Evolutionary conservation across 2,113 vertebrate genomes (phyloP).

Genomic region (Ptyas mucosa): DNA sequence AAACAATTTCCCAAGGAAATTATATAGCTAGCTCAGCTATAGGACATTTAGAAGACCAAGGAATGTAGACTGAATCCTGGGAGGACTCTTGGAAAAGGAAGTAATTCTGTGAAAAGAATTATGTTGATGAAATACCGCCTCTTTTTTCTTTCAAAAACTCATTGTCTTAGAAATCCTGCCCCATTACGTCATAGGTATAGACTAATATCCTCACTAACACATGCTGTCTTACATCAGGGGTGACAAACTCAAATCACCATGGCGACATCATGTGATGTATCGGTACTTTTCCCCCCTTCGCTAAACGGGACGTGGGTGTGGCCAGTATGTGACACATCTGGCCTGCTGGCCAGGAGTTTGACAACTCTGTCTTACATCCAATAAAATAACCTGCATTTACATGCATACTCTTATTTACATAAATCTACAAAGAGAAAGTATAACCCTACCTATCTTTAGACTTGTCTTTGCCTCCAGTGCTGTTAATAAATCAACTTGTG

Average conservation of each 20-base stretch:
- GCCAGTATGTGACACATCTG: too few species aligned
- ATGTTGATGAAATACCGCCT: background rate
- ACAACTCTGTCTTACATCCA: background rate
- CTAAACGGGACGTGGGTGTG: too few species aligned
- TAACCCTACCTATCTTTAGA: background rate
- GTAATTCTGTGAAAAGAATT: background rate
- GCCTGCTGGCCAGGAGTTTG: too few species aligned
- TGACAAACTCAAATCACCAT: too few species aligned
- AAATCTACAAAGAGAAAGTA: background rate
- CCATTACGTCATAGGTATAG: background rate
- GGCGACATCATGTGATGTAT: too few species aligned
- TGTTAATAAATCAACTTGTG: background rate
- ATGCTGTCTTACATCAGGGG: background rate
- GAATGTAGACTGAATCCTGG: background rate
- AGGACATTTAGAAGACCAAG: background rate
- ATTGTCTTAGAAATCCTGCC: background rate
- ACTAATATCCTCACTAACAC: background rate
- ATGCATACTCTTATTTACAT: background rate
- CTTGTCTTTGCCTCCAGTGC: background rate
- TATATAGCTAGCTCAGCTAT: background rate
- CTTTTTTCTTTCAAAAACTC: background rate
- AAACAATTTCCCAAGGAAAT: background rate
- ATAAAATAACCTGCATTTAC: background rate
- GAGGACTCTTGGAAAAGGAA: background rate
- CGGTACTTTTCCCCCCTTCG: too few species aligned